Evolutionary conservation across 2,113 vertebrate species (phyloP), one percentile per base, ranked within the genome.

Genomic region (Campylomormyrus tamandua): DNA sequence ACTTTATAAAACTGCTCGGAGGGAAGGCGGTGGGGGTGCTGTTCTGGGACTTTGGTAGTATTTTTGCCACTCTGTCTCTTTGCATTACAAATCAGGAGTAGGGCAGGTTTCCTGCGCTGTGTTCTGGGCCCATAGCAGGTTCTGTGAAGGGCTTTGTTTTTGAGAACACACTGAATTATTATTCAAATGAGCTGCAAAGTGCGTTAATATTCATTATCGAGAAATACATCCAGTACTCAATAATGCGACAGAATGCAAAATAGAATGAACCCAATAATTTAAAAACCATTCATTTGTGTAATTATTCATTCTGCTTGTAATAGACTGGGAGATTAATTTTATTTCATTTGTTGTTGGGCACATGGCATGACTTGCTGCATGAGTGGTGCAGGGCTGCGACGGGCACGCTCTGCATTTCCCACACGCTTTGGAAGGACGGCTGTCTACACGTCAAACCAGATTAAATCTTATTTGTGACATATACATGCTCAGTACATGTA

Each of bases 271-370:
- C 90, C 49, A 90, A 92, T 91, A 89, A 92, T 92, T 87, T 91
- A 90, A 92, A 92, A 93, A 89, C 53, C 42, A 89, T 89, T 86
- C 92, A 91, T 46, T 91, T 92, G 90, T 92, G 91, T 92, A 93
- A 93, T 93, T 92, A 90, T 93, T 90, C 87, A 89, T 89, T 58
- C 27, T 46, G n/a, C 42, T 58, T 42, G 46, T 58, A 70, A 50
- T 77, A 50, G 62, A 77, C 46, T 19, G n/a, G 6, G n/a, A 87
- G 17, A 83, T 83, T 83, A 83, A 39, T 70, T 70, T 89, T 49
- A 89, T 89, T 89, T 31, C 50, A 58, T 74, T 89, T 89, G 45
- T 31, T 87, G 85, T 53, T 56, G 5, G 24, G 49, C 31, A 56
- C 17, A 53, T 27, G 50, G 27, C 27, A 87, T 87, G 48, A 52